Evolutionary conservation across 2,888 invertebrate species (phyloP).

Genomic region (Folsomia manolachei): DNA sequence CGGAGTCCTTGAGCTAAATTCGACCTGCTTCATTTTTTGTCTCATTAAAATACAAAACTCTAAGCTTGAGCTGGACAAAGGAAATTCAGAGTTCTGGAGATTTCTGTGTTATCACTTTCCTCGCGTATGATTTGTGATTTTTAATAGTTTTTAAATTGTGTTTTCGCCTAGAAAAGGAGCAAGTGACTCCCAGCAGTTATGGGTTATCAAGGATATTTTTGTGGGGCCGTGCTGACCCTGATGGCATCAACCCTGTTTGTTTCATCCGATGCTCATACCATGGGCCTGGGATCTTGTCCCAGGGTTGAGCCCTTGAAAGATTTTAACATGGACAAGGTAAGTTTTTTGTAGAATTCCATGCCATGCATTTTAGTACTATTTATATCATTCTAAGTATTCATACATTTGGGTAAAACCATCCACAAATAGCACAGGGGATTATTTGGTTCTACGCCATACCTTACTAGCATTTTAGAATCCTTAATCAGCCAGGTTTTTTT

Average conservation of each 20-base stretch:
- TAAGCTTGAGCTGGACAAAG: background rate
- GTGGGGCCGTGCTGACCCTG: background rate
- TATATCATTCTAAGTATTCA: too few species aligned
- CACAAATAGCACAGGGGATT: too few species aligned
- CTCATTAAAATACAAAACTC: background rate
- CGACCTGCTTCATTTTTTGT: background rate
- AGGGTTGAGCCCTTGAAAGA: slow-evolving; percentile 68
- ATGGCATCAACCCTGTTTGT: background rate
- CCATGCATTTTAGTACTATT: too few species aligned
- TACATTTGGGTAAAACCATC: too few species aligned
- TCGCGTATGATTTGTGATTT: background rate
- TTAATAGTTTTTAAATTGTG: background rate
- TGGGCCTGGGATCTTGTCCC: slow-evolving; percentile 73
- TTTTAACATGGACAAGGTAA: slow-evolving; percentile 73
- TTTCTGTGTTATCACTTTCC: background rate
- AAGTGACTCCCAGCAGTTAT: too few species aligned
- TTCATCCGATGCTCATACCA: slow-evolving; percentile 54
- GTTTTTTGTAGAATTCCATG: too few species aligned
- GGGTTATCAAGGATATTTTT: too few species aligned
- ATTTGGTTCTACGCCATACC: too few species aligned
- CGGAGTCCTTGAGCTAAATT: background rate
- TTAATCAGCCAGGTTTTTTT: too few species aligned
- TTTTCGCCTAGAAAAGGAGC: too few species aligned
- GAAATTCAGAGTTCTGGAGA: background rate
- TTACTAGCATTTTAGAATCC: too few species aligned